These are phyloP conservation scores for Akabosia matsudoensis DNA, from an alignment of 1,140 invertebrate species.

Conservation along the genomic window DNA sequence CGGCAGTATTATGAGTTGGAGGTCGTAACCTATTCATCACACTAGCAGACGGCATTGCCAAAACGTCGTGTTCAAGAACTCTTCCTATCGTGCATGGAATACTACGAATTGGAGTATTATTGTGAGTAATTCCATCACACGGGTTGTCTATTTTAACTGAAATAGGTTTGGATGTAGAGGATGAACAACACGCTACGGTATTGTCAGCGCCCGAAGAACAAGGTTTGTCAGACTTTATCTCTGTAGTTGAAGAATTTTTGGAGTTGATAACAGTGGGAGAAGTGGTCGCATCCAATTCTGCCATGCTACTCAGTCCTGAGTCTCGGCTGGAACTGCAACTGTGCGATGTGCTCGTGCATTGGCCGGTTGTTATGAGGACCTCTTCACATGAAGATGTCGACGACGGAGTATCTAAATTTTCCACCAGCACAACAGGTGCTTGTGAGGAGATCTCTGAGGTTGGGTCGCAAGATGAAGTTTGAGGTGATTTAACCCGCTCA, in stretches of 20 bases:
- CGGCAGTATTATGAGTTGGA: constrained; percentile 6
- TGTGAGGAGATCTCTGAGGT: constrained; percentile 6
- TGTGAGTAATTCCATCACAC: not conserved
- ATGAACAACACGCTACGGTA: not conserved
- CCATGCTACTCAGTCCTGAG: constrained; percentile 40
- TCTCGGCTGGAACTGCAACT: constrained; percentile 41
- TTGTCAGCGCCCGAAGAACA: not conserved
- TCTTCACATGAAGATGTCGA: constrained; percentile 6
- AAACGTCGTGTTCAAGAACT: not conserved
- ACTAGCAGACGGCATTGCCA: not conserved
- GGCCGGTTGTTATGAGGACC: not conserved
- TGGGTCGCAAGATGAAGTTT: not conserved
- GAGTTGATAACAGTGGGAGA: not conserved
- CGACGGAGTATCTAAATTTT: constrained; percentile 15
- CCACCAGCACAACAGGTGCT: not conserved
- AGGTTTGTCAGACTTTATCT: constrained; percentile 15
- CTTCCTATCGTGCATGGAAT: not conserved
- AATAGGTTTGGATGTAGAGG: not conserved
- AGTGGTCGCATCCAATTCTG: constrained; percentile 18
- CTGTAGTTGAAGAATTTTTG: not conserved
- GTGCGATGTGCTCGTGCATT: not conserved
- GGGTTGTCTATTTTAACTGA: not conserved
- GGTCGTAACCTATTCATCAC: not conserved
- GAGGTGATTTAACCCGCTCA: not conserved
- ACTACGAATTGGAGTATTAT: not conserved